A percentile compares a stretch with the other conserved stretches of the same genome.
These are phyloP conservation scores for Psophia crepitans DNA, from an alignment of 2,113 vertebrate genomes.

Conservation along the genomic window DNA sequence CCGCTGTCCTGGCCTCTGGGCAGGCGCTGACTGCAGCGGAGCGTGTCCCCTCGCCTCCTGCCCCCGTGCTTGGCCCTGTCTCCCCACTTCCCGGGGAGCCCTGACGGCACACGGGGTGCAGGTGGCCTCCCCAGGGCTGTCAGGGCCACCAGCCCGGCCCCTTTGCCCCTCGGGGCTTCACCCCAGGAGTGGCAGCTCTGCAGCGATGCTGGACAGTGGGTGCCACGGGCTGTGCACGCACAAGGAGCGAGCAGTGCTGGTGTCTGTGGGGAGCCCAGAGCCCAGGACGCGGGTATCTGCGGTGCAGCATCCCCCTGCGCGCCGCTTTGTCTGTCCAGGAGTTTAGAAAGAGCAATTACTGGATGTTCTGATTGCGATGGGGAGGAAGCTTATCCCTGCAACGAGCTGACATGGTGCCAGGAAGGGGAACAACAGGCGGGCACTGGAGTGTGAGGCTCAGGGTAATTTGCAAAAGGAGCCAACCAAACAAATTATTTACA, in stretches of 20 bases:
- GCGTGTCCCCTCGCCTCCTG: not conserved
- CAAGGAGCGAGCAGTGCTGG: not conserved
- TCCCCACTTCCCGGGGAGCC: not conserved
- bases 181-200: rapidly evolving
- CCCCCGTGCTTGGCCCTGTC: too few species aligned
- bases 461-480: slow-evolving; percentile 42
- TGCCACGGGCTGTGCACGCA: rapidly evolving
- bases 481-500: slow-evolving; percentile 53
- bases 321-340: rapidly evolving
- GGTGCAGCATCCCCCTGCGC: rapidly evolving
- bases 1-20: not conserved
- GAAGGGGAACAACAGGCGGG: not conserved
- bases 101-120: not conserved
- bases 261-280: not conserved
- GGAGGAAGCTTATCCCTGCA: not conserved
- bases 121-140: not conserved
- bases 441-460: not conserved
- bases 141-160: rapidly evolving
- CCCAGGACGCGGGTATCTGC: not conserved
- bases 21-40: not conserved
- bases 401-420: not conserved
- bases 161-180: not conserved
- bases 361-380: not conserved
- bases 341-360: not conserved
- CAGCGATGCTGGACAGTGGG: rapidly evolving